Evolutionary conservation across 2,797 vertebrate species (phyloP).

Genomic region (Parauchenoglanis ngamensis): DNA sequence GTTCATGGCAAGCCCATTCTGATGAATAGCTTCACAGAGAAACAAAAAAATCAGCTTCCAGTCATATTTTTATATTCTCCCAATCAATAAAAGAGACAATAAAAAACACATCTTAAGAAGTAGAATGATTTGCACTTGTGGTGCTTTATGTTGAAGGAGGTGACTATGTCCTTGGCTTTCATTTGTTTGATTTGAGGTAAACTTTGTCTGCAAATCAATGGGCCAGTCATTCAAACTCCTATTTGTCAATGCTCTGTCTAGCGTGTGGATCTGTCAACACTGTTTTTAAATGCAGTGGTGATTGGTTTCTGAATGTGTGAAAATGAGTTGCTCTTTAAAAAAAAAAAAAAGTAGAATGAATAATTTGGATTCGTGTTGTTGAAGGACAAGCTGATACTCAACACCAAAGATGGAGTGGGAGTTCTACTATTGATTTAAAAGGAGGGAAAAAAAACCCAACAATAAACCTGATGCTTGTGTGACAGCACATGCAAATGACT

Average conservation of each 20-base stretch:
- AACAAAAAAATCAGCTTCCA: constrained; percentile 11
- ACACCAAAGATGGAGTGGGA: constrained; percentile 5
- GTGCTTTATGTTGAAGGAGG: constrained; percentile 42
- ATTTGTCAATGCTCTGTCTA: constrained; percentile 45
- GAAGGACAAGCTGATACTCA: background rate
- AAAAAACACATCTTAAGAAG: constrained; percentile 40
- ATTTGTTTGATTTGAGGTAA: constrained; percentile 57
- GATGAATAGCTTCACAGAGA: constrained; percentile 83
- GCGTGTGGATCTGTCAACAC: constrained; percentile 32
- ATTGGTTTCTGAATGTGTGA: constrained; percentile 39
- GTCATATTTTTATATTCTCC: constrained; percentile 24
- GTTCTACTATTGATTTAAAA: background rate
- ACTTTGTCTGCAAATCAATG: constrained; percentile 57
- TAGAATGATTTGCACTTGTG: constrained; percentile 47
- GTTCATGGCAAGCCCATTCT: constrained; percentile 98
- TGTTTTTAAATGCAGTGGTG: constrained; percentile 44
- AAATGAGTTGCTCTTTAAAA: background rate
- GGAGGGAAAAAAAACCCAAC: background rate
- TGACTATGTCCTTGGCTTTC: constrained; percentile 59
- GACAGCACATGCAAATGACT: constrained; percentile 27
- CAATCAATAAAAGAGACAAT: constrained; percentile 41
- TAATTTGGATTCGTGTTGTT: constrained; percentile 8
- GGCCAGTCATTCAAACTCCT: constrained; percentile 55
- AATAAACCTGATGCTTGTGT: constrained; percentile 11
- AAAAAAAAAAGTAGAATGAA: background rate